Percentiles rank a stretch among this genome's conserved stretches.
Conservation (phyloP, 2,797 vertebrate genomes). For the Alauda arvensis region DNA sequence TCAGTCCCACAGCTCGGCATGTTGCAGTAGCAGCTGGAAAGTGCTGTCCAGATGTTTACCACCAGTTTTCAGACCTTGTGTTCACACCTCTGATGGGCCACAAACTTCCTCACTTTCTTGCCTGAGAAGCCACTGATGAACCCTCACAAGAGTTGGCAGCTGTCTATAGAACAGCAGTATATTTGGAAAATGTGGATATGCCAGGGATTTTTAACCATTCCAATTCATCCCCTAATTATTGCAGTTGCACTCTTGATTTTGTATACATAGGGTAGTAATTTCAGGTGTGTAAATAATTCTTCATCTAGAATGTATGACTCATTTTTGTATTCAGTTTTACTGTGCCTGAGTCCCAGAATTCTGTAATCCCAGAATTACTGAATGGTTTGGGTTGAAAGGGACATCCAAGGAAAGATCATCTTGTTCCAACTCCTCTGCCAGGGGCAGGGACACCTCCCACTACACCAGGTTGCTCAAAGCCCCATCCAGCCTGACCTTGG, state of each 20-base stretch:
- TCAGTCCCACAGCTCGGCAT: background rate
- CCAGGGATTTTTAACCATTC: background rate
- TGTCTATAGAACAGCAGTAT: background rate
- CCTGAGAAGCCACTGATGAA: background rate
- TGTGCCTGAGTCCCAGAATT: background rate
- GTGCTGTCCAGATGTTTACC: background rate
- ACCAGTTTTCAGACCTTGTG: background rate
- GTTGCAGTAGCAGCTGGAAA: background rate
- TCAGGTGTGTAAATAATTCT: background rate
- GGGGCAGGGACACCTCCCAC: background rate
- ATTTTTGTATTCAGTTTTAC: background rate
- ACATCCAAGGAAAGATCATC: background rate
- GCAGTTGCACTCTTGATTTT: background rate
- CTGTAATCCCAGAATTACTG: background rate
- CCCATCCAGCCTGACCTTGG: background rate
- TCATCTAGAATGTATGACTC: background rate
- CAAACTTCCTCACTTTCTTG: background rate
- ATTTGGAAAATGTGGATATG: background rate
- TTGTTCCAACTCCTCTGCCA: fast-evolving
- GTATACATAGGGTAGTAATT: background rate
- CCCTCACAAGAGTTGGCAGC: background rate
- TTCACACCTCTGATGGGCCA: background rate
- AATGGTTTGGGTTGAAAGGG: background rate
- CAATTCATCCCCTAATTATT: background rate
- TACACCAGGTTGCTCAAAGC: background rate